Evolutionary conservation across 2,888 invertebrate species (phyloP), one percentile per base, ranked within the genome.

Genomic region (Agonopterix arenella): DNA sequence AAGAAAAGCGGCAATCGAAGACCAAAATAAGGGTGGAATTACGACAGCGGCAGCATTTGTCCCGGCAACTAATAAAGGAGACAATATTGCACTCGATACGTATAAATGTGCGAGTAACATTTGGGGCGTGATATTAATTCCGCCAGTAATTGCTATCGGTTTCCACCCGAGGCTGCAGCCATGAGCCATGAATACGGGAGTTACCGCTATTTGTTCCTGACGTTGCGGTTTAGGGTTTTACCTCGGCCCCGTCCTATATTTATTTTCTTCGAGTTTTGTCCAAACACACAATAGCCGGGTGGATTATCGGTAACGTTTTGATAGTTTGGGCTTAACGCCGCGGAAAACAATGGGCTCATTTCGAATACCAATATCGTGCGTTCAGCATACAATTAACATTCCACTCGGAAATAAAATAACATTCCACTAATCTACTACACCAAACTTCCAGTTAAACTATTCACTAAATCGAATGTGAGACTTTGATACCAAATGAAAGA

Each of bases 11-110:
- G 70, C 80, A 76, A 83, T 84, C 76, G 82, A 77, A 70, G 74
- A 60, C 55, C 62, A 64, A 69, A 79, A 81, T 81, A 74, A 80
- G 80, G 76, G 73, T 64, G 72, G 72, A 76, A 83, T 83, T 82
- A 82, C 80, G 75, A 77, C 71, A 64, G 68, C 61, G 72, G 74
- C 76, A 75, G 78, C 85, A 85, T 86, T 88, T 83, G 83, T 88
- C 80, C 76, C 80, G 72, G 74, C 74, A 77, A 85, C 85, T 88
- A 89, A 89, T 89, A 89, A 86, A 84, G 84, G 84, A 88, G 88
- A 88, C 89, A 88, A 85, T 89, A 89, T 89, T 89, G 89, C 89
- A 89, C 77, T 88, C 86, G 80, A 89, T 85, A 85, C 80, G 82
- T 86, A 88, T 86, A 88, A 88, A 89, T 84, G 83, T 79, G 84